Base-by-base conservation (phyloP, 2,888 invertebrate genomes). In the Drosophila buzzatii region DNA sequence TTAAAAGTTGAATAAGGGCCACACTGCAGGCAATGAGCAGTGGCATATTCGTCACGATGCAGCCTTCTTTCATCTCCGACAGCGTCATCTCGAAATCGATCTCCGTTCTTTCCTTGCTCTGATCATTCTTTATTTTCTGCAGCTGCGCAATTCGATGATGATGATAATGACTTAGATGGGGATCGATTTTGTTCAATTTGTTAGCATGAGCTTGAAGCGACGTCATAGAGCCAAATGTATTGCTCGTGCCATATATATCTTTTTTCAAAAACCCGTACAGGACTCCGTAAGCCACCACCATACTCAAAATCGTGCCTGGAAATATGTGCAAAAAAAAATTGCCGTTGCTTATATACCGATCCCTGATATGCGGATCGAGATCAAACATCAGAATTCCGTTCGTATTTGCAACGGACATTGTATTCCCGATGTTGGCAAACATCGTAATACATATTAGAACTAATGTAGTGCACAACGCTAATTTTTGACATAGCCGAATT, bases 391-490 rank as follows among this genome's bases (percentile, higher is more conserved):
- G 86, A 72, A 92, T 93, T 81, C 98, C 98, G 0, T 98, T 98
- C 92, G 98, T 98, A 0, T 98, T 98, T 1, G 98, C 96, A 0
- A 98, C 97, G 0, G 98, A 98, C 14, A 97, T 94, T 0, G 97
- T 96, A 0, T 98, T 98, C 0, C 98, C 98, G 52, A 98, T 96
- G 90, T 98, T 98, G 7, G 97, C 97, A 92, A 96, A 98, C 68
- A 98, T 95, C 20, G 98, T 96, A 95, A 97, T 96, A 0, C 96
- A 95, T 92, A 97, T 97, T 64, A 98, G 92, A 27, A 98, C 96
- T 0, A 97, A 96, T 0, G 96, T 96, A 0, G 98, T 97, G 90
- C 97, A 96, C 56, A 98, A 90, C 77, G 96, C 95, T 95, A 97
- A 96, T 20, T 97, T 97, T 92, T 98, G 98, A 89, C 98, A 98